phyloP scores from a whole-genome alignment of 1,140 invertebrate genomes.

The Pogonomyrmex californicus region DNA sequence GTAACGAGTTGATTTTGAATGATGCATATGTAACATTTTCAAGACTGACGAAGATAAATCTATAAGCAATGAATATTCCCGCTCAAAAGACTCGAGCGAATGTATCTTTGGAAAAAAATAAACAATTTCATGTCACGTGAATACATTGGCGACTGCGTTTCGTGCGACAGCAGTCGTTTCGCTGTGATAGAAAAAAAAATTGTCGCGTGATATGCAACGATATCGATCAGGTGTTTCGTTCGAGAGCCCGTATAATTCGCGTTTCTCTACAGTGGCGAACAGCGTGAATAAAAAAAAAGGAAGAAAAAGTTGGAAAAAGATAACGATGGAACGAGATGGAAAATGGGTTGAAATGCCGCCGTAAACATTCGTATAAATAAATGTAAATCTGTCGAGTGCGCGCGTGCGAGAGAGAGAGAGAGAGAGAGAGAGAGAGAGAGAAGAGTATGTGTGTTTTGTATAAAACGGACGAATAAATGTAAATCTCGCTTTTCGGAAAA shows the following conservation, averaged over 20 bases:
- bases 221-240: constrained; percentile 60
- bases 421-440: too few species aligned
- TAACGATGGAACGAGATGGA: constrained; percentile 20
- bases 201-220: constrained; percentile 45
- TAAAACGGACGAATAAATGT: constrained; percentile 53
- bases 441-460: neutral
- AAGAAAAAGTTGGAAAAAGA: constrained; percentile 28
- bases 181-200: constrained; percentile 47
- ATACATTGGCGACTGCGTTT: constrained; percentile 40
- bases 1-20: neutral
- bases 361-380: constrained; percentile 63
- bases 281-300: constrained; percentile 15
- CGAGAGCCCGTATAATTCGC: constrained; percentile 59
- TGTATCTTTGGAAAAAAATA: constrained; percentile 43
- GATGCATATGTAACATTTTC: constrained; percentile 13
- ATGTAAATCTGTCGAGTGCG: constrained; percentile 57
- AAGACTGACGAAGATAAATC: constrained; percentile 24
- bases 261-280: constrained; percentile 51
- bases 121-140: constrained; percentile 41
- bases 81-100: constrained; percentile 12
- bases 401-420: neutral
- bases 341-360: constrained; percentile 53
- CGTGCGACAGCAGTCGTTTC: constrained; percentile 13
- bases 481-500: constrained; percentile 50
- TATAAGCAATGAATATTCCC: constrained; percentile 45